phyloP scores from a whole-genome alignment of 2,113 vertebrate genomes.

The Steatornis caripensis region DNA sequence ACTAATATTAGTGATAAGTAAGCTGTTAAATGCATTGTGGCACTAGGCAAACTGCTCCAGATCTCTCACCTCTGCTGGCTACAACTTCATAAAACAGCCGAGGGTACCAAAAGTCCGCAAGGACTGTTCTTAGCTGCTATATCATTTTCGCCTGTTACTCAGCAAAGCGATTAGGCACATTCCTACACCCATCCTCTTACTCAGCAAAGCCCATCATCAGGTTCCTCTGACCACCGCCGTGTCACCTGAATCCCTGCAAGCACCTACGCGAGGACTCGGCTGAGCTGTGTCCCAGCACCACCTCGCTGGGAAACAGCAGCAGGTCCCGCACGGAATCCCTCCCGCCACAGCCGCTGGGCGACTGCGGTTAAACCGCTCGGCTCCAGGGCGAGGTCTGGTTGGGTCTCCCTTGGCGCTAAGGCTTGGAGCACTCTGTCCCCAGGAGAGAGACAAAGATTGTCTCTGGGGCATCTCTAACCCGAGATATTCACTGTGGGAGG shows the following conservation, averaged over 20 bases:
- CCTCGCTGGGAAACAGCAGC: too few relatives aligned
- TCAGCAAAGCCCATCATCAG: too few relatives aligned
- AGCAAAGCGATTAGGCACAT: neutral
- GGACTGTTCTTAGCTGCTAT: neutral
- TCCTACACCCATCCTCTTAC: neutral
- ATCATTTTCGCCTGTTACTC: neutral
- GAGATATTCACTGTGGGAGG: neutral
- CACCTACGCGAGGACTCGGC: too few relatives aligned
- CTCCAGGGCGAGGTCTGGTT: neutral
- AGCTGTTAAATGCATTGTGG: neutral
- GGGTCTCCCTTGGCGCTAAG: neutral
- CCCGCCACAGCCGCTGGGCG: neutral
- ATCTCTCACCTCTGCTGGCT: neutral
- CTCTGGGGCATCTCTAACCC: neutral
- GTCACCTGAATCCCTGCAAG: too few relatives aligned
- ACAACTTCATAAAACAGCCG: too few relatives aligned
- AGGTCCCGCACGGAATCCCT: neutral
- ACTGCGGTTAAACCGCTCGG: neutral
- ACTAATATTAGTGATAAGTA: neutral
- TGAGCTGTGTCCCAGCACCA: neutral
- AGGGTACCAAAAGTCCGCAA: neutral
- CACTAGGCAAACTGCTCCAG: neutral
- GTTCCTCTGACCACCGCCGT: too few relatives aligned
- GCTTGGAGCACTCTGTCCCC: too few relatives aligned
- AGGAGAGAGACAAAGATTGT: neutral